phyloP scores from a whole-genome alignment of 2,797 vertebrate genomes.

The Gymnoscopelus microlampas region DNA sequence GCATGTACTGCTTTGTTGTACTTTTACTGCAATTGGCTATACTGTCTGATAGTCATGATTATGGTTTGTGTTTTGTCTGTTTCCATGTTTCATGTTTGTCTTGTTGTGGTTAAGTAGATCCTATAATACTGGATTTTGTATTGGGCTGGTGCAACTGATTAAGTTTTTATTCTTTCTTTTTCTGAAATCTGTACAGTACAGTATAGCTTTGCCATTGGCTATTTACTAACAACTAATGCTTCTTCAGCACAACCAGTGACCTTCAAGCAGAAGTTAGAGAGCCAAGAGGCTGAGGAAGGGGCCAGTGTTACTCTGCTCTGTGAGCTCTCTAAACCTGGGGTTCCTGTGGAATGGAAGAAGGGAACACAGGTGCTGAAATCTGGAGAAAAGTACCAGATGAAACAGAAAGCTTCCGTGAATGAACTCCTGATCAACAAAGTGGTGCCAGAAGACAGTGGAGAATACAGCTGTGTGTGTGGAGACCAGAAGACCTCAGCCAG shows the following conservation, averaged over 20 bases:
- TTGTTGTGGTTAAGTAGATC: too few species aligned
- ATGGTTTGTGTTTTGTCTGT: too few species aligned
- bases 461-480: conserved; percentile 75
- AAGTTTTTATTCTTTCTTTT: too few species aligned
- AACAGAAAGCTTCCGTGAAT: conserved; percentile 59
- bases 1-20: too few species aligned
- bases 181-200: too few species aligned
- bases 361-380: conserved; percentile 67
- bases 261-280: conserved; percentile 72
- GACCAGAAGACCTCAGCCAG: conserved; percentile 63
- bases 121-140: too few species aligned
- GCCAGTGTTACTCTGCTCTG: conserved; percentile 66
- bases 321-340: conserved; percentile 74
- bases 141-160: too few species aligned
- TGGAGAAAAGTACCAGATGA: conserved; percentile 79
- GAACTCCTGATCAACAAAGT: conserved; percentile 65
- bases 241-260: conserved; percentile 57
- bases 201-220: background rate
- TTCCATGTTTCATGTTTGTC: too few species aligned
- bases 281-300: conserved; percentile 68
- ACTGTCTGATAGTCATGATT: too few species aligned
- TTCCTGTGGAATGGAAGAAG: conserved; percentile 80
- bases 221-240: conserved; percentile 35
- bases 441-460: conserved; percentile 60
- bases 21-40: too few species aligned